Evolutionary conservation across 2,888 invertebrate species (phyloP).

Genomic region (Sinohyriopsis cumingii): DNA sequence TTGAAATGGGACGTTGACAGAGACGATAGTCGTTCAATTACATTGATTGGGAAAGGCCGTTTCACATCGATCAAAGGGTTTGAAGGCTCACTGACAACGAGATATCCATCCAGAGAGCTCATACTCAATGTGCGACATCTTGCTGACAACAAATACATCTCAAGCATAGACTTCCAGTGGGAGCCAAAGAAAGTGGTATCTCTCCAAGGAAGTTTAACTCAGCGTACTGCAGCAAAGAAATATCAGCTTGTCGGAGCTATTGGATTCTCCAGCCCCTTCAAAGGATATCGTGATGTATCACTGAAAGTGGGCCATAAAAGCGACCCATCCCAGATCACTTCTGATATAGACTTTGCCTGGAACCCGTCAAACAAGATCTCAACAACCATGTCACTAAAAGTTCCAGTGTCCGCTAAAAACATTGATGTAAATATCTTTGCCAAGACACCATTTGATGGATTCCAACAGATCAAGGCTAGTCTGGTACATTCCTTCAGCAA

Average conservation of each 20-base stretch:
- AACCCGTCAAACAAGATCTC: constrained; percentile 40
- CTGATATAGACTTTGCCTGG: too few species aligned
- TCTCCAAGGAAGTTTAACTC: too few species aligned
- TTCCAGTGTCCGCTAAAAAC: constrained; percentile 38
- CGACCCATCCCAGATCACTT: too few species aligned
- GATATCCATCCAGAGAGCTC: constrained; percentile 31
- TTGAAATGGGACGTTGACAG: constrained; percentile 53
- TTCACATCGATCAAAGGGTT: constrained; percentile 23
- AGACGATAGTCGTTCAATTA: constrained; percentile 34
- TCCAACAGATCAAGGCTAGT: constrained; percentile 30
- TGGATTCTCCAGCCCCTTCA: too few species aligned
- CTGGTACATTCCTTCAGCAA: constrained; percentile 33
- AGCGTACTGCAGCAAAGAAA: too few species aligned
- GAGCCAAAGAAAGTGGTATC: too few species aligned
- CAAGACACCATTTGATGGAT: constrained; percentile 46
- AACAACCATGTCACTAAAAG: constrained; percentile 37
- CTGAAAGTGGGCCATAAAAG: too few species aligned
- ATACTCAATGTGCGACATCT: constrained; percentile 36
- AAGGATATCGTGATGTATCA: too few species aligned
- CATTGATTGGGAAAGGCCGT: constrained; percentile 27
- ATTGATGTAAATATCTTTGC: constrained; percentile 35
- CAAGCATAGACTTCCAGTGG: too few species aligned
- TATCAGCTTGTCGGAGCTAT: too few species aligned
- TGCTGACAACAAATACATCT: too few species aligned
- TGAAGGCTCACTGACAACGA: constrained; percentile 30